phyloP scores from a whole-genome alignment of 2,797 vertebrate species.

The Characodon lateralis region DNA sequence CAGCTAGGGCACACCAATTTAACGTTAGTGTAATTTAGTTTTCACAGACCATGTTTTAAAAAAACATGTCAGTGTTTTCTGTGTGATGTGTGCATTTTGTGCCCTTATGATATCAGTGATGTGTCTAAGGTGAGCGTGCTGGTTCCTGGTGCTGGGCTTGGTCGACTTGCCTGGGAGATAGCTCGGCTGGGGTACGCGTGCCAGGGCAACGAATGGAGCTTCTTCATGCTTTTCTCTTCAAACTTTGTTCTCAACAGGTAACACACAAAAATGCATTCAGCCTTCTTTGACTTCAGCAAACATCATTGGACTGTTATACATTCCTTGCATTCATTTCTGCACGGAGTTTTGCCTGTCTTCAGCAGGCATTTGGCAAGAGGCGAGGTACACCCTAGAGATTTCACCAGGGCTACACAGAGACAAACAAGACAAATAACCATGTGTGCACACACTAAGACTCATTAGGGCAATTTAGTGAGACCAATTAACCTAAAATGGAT shows the following conservation, averaged over 20 bases:
- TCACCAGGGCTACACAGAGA: too few species aligned
- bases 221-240: slow-evolving; percentile 99
- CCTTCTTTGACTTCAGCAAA: slow-evolving; percentile 14
- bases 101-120: slow-evolving; percentile 82
- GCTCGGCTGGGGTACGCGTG: slow-evolving; percentile 94
- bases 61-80: slow-evolving; percentile 51
- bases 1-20: background rate
- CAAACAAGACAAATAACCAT: too few species aligned
- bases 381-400: too few species aligned
- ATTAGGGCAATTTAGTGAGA: too few species aligned
- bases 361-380: too few species aligned
- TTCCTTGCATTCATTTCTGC: background rate
- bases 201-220: slow-evolving; percentile 99
- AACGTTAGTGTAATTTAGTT: slow-evolving; percentile 8
- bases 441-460: too few species aligned
- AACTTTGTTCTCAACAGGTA: slow-evolving; percentile 99
- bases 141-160: slow-evolving; percentile 96
- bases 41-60: slow-evolving; percentile 1
- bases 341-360: too few species aligned
- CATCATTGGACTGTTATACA: background rate
- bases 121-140: slow-evolving; percentile 94
- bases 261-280: slow-evolving; percentile 7
- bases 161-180: slow-evolving; percentile 98
- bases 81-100: slow-evolving; percentile 71
- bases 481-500: too few species aligned